Percentiles rank a stretch among this genome's conserved stretches.
phyloP scores from a whole-genome alignment of 2,888 invertebrate genomes.

The Aricia artaxerxes region DNA sequence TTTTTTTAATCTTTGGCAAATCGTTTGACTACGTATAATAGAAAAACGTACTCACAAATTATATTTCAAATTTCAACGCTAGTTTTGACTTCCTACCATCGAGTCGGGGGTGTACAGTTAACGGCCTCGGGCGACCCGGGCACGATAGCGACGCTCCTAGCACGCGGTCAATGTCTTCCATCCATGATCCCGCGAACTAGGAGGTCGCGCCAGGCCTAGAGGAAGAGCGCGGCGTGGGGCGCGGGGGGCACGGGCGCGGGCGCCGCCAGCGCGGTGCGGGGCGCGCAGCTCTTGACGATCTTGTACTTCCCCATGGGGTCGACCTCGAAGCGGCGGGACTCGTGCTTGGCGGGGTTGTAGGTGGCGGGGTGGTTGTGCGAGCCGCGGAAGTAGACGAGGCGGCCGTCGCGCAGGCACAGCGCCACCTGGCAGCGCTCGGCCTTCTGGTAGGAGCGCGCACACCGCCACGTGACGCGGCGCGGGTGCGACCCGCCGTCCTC shows the following conservation, averaged over 20 bases:
- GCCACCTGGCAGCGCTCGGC: constrained; percentile 75
- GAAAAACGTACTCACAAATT: constrained; percentile 5
- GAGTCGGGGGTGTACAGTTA: background rate
- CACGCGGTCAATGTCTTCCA: constrained; percentile 62
- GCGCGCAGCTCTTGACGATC: constrained; percentile 61
- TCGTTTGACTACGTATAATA: background rate
- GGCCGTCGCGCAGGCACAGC: constrained; percentile 72
- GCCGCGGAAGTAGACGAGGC: constrained; percentile 72
- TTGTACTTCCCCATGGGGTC: constrained; percentile 78
- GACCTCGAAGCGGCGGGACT: constrained; percentile 70
- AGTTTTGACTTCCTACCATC: background rate
- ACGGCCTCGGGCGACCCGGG: background rate
- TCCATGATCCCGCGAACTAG: constrained; percentile 72
- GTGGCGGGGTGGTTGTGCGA: constrained; percentile 73
- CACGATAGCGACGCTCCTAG: constrained; percentile 62
- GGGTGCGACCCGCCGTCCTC: constrained; percentile 76
- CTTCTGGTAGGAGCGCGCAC: constrained; percentile 75
- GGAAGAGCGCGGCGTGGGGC: constrained; percentile 66
- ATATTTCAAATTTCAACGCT: background rate
- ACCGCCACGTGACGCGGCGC: constrained; percentile 74
- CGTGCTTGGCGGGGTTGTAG: constrained; percentile 72
- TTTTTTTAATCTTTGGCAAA: constrained; percentile 20
- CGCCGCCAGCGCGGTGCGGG: constrained; percentile 48
- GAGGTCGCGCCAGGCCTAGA: constrained; percentile 80
- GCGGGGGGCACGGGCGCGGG: constrained; percentile 49